Base-by-base conservation (phyloP, 2,888 invertebrate genomes). In the Phanerotoma sp. region DNA sequence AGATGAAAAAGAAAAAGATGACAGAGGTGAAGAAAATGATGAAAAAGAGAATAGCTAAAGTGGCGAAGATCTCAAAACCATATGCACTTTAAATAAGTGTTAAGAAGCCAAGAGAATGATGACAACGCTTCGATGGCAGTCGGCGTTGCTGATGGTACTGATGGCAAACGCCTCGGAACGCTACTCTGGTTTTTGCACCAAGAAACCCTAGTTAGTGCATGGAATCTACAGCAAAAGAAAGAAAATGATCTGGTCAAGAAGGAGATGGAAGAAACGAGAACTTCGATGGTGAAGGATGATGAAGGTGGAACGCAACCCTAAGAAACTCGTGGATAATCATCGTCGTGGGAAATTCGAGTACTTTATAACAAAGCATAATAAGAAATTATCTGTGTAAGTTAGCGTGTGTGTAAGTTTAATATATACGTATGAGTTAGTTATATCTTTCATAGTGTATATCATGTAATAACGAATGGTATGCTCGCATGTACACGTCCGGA, bases 161-260 rank as follows among this genome's bases (percentile, higher is more conserved):
- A 60, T 58, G 57, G 59, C 56, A 54, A 59, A 62, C 61, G 62
- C 57, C 56, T 62, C 57, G 61, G 61, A 60, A 61, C 62, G 62
- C 51, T 57, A 53, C 55, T 38, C 53, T 57, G 13, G 18, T 60
- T 62, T 62, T 60, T 63, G 40, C 28, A n/a, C 15, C n/a, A 37
- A 22, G 15, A 40, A n/a, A 21, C 49, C 11, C 16, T 6, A 40
- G 49, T 38, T n/a, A 47, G 22, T 11, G 28, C 13, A n/a, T 18
- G 49, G 49, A 49, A 49, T 46, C 21, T 28, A 35, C 22, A 13
- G 25, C 33, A 38, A 32, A 38, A 32, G 33, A 49, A 45, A 41
- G 10, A 28, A 22, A 49, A 37, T 35, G 32, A 54, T 30, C 32
- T n/a, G 15, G 22, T 22, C 28, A 42, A 25, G 54, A 18, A 32